Evolutionary conservation across 1,140 invertebrate species (phyloP).

Genomic region (Solen grandis): DNA sequence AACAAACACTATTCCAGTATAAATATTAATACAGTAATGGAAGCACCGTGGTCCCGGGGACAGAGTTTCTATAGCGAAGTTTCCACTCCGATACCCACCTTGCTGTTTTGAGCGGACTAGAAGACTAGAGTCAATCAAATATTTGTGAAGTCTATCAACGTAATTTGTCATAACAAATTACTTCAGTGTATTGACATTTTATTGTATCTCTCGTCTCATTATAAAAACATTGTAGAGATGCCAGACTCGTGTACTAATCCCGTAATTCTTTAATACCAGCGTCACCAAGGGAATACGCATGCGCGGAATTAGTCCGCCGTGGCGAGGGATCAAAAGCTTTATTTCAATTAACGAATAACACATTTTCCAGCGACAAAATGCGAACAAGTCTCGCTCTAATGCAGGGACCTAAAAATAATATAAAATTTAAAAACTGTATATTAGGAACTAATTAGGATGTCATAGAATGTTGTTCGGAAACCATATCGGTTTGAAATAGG

Average conservation of each 20-base stretch:
- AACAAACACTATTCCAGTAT: too few relatives aligned
- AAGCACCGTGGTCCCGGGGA: conserved; percentile 5
- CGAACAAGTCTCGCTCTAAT: neutral
- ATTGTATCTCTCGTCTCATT: conserved; percentile 42
- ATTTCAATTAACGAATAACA: conserved; percentile 58
- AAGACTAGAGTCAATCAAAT: conserved; percentile 50
- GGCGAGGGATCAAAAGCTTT: conserved; percentile 54
- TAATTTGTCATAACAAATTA: conserved; percentile 60
- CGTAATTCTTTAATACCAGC: conserved; percentile 53
- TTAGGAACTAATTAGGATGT: too few relatives aligned
- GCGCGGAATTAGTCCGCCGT: conserved; percentile 53
- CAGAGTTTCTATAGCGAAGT: conserved; percentile 21
- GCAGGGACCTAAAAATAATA: too few relatives aligned
- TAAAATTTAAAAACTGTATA: too few relatives aligned
- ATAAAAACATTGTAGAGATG: conserved; percentile 22
- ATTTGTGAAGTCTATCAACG: conserved; percentile 55
- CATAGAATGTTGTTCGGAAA: too few relatives aligned
- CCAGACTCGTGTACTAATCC: conserved; percentile 48
- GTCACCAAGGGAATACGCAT: conserved; percentile 48
- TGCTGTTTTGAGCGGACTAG: conserved; percentile 31
- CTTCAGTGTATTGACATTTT: conserved; percentile 55
- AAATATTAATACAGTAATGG: conserved; percentile 58
- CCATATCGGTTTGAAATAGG: too few relatives aligned
- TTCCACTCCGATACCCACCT: conserved; percentile 24
- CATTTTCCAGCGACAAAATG: neutral